Evolutionary conservation across 2,888 invertebrate species (phyloP).

Genomic region (Patella depressa): DNA sequence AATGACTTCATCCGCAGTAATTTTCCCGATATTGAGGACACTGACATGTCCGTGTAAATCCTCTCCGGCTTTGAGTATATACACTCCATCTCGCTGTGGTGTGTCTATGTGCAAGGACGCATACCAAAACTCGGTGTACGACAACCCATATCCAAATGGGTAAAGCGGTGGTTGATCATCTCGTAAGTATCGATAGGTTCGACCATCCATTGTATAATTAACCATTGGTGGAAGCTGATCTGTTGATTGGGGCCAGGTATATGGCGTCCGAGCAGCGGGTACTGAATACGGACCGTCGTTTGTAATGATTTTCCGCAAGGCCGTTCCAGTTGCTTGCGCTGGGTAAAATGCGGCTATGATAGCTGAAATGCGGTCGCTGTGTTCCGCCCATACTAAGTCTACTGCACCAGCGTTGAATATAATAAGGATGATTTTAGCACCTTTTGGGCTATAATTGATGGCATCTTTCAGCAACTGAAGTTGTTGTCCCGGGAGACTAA

Average conservation of each 20-base stretch:
- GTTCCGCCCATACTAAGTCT: constrained; percentile 45
- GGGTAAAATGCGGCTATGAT: constrained; percentile 65
- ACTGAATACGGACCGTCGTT: constrained; percentile 42
- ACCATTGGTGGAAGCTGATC: constrained; percentile 44
- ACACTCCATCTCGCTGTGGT: constrained; percentile 19
- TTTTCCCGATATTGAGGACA: constrained; percentile 51
- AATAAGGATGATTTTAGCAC: constrained; percentile 50
- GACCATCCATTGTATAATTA: constrained; percentile 51
- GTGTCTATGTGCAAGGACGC: constrained; percentile 30
- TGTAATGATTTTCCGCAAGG: constrained; percentile 50
- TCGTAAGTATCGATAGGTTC: constrained; percentile 58
- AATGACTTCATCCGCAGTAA: constrained; percentile 58
- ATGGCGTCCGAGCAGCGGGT: constrained; percentile 62
- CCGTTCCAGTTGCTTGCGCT: constrained; percentile 61
- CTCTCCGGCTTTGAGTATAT: constrained; percentile 43
- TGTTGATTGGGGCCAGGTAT: constrained; percentile 59
- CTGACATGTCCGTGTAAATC: constrained; percentile 48
- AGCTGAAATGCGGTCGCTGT: constrained; percentile 30
- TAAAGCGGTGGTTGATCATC: constrained; percentile 49
- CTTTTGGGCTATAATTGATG: constrained; percentile 33
- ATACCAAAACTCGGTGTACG: constrained; percentile 49
- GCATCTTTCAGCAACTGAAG: constrained; percentile 53
- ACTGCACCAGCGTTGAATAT: constrained; percentile 52
- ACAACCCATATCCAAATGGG: constrained; percentile 60
- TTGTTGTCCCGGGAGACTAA: constrained; percentile 59